phyloP scores from a whole-genome alignment of 2,797 vertebrate genomes.

The Erpetoichthys calabaricus region DNA sequence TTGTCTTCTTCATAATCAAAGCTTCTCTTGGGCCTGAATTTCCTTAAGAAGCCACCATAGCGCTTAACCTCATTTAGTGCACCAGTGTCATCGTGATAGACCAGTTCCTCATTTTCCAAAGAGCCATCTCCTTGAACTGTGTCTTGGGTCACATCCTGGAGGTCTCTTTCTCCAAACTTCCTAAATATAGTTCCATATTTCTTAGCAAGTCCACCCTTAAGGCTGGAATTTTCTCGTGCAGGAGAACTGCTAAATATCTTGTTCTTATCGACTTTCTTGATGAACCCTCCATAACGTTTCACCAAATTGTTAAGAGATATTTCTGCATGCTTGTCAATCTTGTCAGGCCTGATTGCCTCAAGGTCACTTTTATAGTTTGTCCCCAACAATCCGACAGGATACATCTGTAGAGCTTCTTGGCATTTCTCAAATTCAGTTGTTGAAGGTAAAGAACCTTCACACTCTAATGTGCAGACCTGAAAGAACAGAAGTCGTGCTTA shows the following conservation, averaged over 20 bases:
- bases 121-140: slow-evolving; percentile 19
- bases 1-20: slow-evolving; percentile 28
- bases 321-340: slow-evolving; percentile 26
- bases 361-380: background rate
- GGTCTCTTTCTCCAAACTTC: slow-evolving; percentile 35
- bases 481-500: slow-evolving; percentile 13
- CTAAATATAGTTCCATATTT: slow-evolving; percentile 45
- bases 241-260: slow-evolving; percentile 34
- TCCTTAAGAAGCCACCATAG: slow-evolving; percentile 81
- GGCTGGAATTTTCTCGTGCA: slow-evolving; percentile 43
- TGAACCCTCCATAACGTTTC: slow-evolving; percentile 53
- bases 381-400: slow-evolving; percentile 5
- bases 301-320: slow-evolving; percentile 23
- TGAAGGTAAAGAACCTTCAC: slow-evolving; percentile 43
- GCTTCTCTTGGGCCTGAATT: slow-evolving; percentile 67
- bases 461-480: slow-evolving; percentile 71
- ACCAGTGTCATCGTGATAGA: slow-evolving; percentile 18
- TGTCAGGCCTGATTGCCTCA: slow-evolving; percentile 11
- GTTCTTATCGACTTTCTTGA: slow-evolving; percentile 59
- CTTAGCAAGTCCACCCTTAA: slow-evolving; percentile 38
- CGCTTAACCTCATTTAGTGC: slow-evolving; percentile 49
- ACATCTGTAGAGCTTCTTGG: slow-evolving; percentile 30
- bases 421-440: slow-evolving; percentile 48
- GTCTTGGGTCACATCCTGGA: slow-evolving; percentile 20
- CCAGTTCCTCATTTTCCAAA: slow-evolving; percentile 20